These are phyloP conservation scores for Rhea pennata DNA, from an alignment of 2,113 vertebrate species.

Conservation along the genomic window DNA sequence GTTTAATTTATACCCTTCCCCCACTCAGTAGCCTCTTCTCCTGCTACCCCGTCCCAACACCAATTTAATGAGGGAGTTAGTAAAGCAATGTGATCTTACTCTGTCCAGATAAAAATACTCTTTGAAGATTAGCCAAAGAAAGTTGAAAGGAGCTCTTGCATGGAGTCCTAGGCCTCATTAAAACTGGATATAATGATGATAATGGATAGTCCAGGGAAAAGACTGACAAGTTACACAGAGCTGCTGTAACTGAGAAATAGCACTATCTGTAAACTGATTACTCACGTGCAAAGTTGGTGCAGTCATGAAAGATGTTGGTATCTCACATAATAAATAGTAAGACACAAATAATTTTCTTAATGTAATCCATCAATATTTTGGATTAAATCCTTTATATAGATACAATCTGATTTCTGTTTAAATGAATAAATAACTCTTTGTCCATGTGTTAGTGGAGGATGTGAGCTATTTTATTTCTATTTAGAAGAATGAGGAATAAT, in stretches of 20 bases:
- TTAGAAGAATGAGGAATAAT: not conserved
- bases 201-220: not conserved
- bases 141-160: not conserved
- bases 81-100: not conserved
- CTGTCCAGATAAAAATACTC: not conserved
- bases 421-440: not conserved
- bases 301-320: not conserved
- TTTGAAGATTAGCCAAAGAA: not conserved
- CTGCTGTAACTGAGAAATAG: not conserved
- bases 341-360: not conserved
- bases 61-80: not conserved
- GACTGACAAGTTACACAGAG: not conserved
- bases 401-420: not conserved
- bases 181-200: not conserved
- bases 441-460: not conserved
- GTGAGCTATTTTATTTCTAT: not conserved
- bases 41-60: not conserved
- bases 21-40: not conserved
- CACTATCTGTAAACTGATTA: not conserved
- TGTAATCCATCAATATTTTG: not conserved
- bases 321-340: not conserved
- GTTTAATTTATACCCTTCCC: not conserved
- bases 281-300: not conserved
- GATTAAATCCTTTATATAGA: not conserved
- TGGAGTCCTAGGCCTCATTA: not conserved